phyloP scores from a whole-genome alignment of 2,888 invertebrate species.

The Bhutanitis thaidina region DNA sequence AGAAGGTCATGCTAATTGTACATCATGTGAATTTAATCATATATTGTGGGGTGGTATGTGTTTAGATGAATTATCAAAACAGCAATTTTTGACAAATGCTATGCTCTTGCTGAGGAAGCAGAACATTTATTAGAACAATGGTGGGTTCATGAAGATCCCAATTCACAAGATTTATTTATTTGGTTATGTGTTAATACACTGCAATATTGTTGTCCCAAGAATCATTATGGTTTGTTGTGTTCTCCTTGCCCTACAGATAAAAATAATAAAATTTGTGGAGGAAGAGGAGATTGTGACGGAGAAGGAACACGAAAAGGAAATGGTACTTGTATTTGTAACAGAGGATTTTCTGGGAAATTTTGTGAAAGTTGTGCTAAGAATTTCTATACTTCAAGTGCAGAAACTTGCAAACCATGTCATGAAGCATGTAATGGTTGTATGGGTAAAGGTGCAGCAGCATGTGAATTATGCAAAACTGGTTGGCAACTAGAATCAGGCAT shows the following conservation, averaged over 20 bases:
- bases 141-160: slow-evolving; percentile 87
- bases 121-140: slow-evolving; percentile 80
- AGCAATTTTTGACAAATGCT: slow-evolving; percentile 23
- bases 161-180: slow-evolving; percentile 48
- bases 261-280: slow-evolving; percentile 85
- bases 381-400: slow-evolving; percentile 83
- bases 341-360: slow-evolving; percentile 86
- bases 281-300: slow-evolving; percentile 89
- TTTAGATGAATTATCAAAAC: slow-evolving; percentile 44
- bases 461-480: slow-evolving; percentile 80
- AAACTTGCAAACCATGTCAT: slow-evolving; percentile 89
- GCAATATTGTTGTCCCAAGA: slow-evolving; percentile 90
- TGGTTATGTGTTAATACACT: slow-evolving; percentile 90
- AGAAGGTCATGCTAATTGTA: slow-evolving; percentile 92
- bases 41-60: slow-evolving; percentile 55
- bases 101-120: slow-evolving; percentile 85
- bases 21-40: slow-evolving; percentile 81
- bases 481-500: slow-evolving; percentile 86
- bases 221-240: slow-evolving; percentile 91
- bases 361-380: slow-evolving; percentile 88
- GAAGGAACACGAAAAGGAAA: slow-evolving; percentile 95
- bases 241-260: slow-evolving; percentile 81
- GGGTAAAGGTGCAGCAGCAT: slow-evolving; percentile 83
- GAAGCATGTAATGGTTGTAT: slow-evolving; percentile 88
- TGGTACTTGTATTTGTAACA: slow-evolving; percentile 92